phyloP scores from a whole-genome alignment of 2,113 vertebrate species.

The Coptodon bakossiorum region DNA sequence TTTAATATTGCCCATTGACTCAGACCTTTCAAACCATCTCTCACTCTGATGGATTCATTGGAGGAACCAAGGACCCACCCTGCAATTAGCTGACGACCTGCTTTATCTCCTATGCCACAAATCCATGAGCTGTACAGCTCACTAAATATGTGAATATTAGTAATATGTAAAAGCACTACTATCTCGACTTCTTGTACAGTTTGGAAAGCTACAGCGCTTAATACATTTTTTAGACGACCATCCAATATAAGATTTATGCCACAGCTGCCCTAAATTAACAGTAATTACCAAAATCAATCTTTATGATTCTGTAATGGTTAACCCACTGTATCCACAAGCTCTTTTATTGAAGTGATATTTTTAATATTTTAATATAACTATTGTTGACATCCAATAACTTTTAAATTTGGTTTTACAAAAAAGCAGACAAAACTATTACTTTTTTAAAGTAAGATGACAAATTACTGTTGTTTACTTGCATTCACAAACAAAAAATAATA shows the following conservation, averaged over 20 bases:
- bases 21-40: background rate
- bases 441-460: background rate
- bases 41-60: background rate
- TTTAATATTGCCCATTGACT: background rate
- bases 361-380: background rate
- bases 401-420: fast-evolving
- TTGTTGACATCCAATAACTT: background rate
- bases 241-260: background rate
- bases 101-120: background rate
- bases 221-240: background rate
- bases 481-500: background rate
- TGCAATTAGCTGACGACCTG: fast-evolving
- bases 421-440: background rate
- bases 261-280: background rate
- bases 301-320: background rate
- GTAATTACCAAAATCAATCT: background rate
- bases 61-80: background rate
- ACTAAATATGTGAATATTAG: background rate
- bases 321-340: background rate
- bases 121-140: background rate
- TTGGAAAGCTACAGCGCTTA: background rate
- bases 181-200: background rate
- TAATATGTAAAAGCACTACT: background rate
- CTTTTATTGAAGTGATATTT: background rate
- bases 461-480: background rate